Percentiles rank a stretch among this genome's conserved stretches.
Conservation (phyloP, 2,113 vertebrate species). For the Piprites chloris region DNA sequence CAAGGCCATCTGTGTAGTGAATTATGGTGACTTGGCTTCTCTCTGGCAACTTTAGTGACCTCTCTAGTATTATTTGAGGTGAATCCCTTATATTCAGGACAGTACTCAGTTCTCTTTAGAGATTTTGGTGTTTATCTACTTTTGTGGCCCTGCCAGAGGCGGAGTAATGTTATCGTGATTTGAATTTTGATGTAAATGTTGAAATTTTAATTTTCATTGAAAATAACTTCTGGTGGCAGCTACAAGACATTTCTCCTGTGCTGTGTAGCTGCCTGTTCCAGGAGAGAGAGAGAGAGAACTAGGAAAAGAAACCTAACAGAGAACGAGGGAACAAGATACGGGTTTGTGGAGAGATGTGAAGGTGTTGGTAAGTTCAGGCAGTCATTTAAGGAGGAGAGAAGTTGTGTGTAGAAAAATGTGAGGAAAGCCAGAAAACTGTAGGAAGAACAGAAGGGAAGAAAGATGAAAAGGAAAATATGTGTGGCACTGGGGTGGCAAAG, state of each 20-base stretch:
- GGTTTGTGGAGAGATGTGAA: not conserved
- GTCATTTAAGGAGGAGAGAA: not conserved
- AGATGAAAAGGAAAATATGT: not conserved
- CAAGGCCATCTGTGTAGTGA: not conserved
- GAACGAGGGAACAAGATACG: not conserved
- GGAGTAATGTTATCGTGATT: not conserved
- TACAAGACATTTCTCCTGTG: not conserved
- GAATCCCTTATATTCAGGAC: not conserved
- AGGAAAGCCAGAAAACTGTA: not conserved
- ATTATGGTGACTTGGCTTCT: not conserved
- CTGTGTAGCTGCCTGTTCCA: not conserved
- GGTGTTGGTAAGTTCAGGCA: not conserved
- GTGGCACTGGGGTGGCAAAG: not conserved
- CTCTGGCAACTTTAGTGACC: not conserved
- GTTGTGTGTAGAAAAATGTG: not conserved
- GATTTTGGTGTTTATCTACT: not conserved
- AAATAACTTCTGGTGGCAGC: not conserved
- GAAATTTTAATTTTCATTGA: not conserved
- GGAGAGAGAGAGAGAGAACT: not conserved
- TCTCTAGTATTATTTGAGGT: not conserved
- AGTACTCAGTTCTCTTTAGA: not conserved
- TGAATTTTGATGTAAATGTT: not conserved
- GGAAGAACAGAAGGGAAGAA: not conserved
- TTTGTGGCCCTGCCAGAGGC: not conserved
- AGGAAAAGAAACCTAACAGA: not conserved